A percentile compares a stretch with the other conserved stretches of the same genome.
Conservation (phyloP, 1,140 invertebrate species). For the Aphaenogaster floridana region DNA sequence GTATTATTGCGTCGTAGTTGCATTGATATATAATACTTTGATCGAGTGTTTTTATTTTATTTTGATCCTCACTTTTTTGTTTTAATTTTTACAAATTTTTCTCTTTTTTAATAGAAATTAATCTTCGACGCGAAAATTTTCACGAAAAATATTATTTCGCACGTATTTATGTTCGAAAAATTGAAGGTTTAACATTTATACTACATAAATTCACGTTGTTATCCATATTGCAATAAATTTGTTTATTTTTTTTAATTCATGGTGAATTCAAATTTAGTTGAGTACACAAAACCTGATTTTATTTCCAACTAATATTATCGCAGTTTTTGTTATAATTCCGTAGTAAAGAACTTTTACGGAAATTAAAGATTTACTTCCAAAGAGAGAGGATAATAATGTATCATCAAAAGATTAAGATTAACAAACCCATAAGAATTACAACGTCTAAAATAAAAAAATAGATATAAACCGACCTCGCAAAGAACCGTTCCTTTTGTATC, state of each 20-base stretch:
- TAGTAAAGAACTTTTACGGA: not conserved
- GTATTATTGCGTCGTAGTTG: not conserved
- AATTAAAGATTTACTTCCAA: not conserved
- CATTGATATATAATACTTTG: not conserved
- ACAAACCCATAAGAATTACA: not conserved
- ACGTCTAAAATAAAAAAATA: not conserved
- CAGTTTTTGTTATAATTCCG: not conserved
- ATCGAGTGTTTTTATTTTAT: not conserved
- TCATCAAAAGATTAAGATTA: not conserved
- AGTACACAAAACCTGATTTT: conserved; percentile 14
- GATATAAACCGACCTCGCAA: not conserved
- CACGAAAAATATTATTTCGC: not conserved
- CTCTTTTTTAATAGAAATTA: not conserved
- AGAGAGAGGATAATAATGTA: not conserved
- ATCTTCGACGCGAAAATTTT: not conserved
- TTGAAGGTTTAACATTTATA: not conserved
- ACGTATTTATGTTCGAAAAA: not conserved
- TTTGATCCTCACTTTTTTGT: not conserved
- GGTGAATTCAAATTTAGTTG: conserved; percentile 8
- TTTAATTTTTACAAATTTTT: not conserved
- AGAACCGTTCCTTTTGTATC: not conserved
- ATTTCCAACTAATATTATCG: not conserved
- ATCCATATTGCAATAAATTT: conserved; percentile 21
- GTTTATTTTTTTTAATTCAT: conserved; percentile 11
- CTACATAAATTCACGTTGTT: conserved; percentile 22